Evolutionary conservation across 2,888 invertebrate species (phyloP).

Genomic region (Leptinotarsa peninsularis): DNA sequence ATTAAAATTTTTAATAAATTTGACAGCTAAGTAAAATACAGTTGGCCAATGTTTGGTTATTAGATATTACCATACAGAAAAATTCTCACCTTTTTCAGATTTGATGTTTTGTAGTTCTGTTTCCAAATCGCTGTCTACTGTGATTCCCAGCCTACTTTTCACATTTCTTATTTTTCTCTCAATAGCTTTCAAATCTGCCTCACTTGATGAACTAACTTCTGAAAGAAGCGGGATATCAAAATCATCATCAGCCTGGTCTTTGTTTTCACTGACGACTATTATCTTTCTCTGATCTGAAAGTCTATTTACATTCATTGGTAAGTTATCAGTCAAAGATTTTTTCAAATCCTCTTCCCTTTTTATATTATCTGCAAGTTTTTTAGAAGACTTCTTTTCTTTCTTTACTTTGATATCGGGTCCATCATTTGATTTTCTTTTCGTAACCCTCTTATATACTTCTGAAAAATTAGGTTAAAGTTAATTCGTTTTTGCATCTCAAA

Average conservation of each 20-base stretch:
- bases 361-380: constrained; percentile 62
- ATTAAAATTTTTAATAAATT: too few relatives aligned
- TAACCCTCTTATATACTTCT: constrained; percentile 62
- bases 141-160: constrained; percentile 68
- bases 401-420: constrained; percentile 59
- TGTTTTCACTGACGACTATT: constrained; percentile 53
- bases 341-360: constrained; percentile 58
- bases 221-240: constrained; percentile 69
- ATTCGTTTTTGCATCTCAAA: too few relatives aligned
- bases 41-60: too few relatives aligned
- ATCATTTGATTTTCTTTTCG: constrained; percentile 66
- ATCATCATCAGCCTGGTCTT: constrained; percentile 56
- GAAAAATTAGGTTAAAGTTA: constrained; percentile 32
- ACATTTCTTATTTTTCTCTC: constrained; percentile 74
- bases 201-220: constrained; percentile 65
- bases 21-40: too few relatives aligned
- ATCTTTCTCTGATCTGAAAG: constrained; percentile 61
- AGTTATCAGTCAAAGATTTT: constrained; percentile 61
- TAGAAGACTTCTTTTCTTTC: constrained; percentile 64
- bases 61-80: background rate
- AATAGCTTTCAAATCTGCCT: constrained; percentile 69
- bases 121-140: constrained; percentile 58
- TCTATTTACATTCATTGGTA: constrained; percentile 60
- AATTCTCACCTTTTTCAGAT: constrained; percentile 63
- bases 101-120: constrained; percentile 76